phyloP scores from a whole-genome alignment of 2,797 vertebrate species.

The Argya squamiceps region DNA sequence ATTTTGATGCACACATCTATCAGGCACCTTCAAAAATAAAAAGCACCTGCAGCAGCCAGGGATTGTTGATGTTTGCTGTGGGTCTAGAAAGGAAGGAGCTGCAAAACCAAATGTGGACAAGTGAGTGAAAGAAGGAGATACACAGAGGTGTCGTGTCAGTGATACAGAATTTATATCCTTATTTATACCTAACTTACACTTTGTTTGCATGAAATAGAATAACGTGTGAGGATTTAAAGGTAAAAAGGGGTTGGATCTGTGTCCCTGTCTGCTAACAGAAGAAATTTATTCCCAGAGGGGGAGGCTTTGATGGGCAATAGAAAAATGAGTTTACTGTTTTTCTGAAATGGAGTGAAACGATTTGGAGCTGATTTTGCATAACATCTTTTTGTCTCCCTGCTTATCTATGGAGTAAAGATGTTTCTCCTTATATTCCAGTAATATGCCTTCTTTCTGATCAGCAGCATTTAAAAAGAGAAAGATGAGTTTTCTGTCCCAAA shows the following conservation, averaged over 20 bases:
- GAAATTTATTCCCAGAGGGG: not conserved
- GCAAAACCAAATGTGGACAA: not conserved
- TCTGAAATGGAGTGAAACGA: not conserved
- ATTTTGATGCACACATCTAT: not conserved
- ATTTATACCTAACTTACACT: not conserved
- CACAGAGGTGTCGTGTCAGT: not conserved
- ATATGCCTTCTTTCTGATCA: not conserved
- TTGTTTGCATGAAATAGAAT: not conserved
- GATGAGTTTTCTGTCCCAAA: not conserved
- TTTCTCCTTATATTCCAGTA: not conserved
- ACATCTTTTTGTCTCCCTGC: not conserved
- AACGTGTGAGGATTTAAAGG: not conserved
- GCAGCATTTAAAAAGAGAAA: not conserved
- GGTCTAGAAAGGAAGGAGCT: not conserved
- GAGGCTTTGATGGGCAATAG: not conserved
- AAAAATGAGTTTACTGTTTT: constrained; percentile 10
- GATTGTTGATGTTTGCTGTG: not conserved
- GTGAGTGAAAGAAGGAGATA: not conserved
- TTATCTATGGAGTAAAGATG: not conserved
- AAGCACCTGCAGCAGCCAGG: not conserved
- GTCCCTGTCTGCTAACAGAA: not conserved
- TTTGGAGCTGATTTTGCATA: not conserved
- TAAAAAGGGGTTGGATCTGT: not conserved
- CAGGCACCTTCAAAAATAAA: not conserved
- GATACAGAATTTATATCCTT: not conserved